Percentiles rank a stretch among this genome's conserved stretches.
Conservation (phyloP, 2,888 invertebrate species). For the Xestia rhomboidea region DNA sequence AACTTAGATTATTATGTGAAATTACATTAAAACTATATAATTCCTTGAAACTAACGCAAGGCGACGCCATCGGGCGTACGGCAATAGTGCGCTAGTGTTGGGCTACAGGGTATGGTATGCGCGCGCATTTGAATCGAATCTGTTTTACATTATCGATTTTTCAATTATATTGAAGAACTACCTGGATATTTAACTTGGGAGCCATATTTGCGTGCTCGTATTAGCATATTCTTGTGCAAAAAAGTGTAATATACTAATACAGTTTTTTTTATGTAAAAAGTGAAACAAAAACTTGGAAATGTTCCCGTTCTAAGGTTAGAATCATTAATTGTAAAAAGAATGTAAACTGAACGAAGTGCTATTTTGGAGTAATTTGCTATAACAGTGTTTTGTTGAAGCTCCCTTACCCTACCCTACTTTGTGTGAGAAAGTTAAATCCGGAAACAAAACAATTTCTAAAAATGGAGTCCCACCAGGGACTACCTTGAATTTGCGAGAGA, state of each 20-base stretch:
- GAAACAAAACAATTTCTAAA: background rate
- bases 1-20: slow-evolving; percentile 54
- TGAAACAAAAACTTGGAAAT: background rate
- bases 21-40: slow-evolving; percentile 56
- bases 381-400: slow-evolving; percentile 3
- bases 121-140: slow-evolving; percentile 52
- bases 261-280: background rate
- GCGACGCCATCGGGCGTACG: slow-evolving; percentile 70
- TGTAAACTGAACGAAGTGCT: background rate
- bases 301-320: background rate
- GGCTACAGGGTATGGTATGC: slow-evolving; percentile 32
- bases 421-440: background rate
- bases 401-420: background rate
- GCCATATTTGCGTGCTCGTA: background rate
- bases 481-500: slow-evolving; percentile 22
- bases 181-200: background rate
- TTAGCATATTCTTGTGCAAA: slow-evolving; percentile 1
- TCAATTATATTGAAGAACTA: slow-evolving; percentile 21
- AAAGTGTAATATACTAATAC: slow-evolving; percentile 1
- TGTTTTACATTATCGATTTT: slow-evolving; percentile 57
- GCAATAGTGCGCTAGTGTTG: slow-evolving; percentile 58
- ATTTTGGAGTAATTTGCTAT: background rate
- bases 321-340: background rate
- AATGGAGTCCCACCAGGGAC: slow-evolving; percentile 40
- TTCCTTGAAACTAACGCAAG: slow-evolving; percentile 61